Conservation (phyloP, 2,113 vertebrate species). For the Xyliphius kryptos region DNA sequence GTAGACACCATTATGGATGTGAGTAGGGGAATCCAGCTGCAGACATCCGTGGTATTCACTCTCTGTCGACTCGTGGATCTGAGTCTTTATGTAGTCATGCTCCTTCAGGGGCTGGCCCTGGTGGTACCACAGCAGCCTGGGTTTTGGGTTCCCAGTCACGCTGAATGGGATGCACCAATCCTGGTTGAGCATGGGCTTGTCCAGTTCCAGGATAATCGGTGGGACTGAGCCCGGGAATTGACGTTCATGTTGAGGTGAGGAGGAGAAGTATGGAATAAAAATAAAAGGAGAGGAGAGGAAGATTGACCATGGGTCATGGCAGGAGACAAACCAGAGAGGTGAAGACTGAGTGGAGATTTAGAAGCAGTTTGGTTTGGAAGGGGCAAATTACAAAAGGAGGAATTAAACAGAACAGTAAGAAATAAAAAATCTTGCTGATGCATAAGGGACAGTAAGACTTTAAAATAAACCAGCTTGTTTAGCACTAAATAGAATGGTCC, state of each 20-base stretch:
- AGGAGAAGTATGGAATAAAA: constrained; percentile 47
- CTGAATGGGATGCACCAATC: constrained; percentile 98
- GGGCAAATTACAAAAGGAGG: constrained; percentile 46
- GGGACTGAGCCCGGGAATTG: constrained; percentile 78
- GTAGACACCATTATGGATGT: constrained; percentile 92
- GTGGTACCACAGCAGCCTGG: constrained; percentile 85
- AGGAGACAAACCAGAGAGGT: constrained; percentile 26
- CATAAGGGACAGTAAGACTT: too few species aligned
- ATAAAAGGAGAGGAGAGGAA: too few species aligned
- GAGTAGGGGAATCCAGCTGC: constrained; percentile 89
- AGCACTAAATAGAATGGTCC: too few species aligned
- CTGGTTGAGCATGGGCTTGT: constrained; percentile 77
- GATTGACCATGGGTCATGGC: too few species aligned
- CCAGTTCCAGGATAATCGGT: constrained; percentile 84
- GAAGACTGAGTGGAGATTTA: constrained; percentile 18
- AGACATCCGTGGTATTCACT: constrained; percentile 93
- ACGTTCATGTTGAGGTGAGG: constrained; percentile 43
- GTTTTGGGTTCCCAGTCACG: constrained; percentile 89
- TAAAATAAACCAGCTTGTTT: too few species aligned
- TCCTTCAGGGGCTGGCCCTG: constrained; percentile 73
- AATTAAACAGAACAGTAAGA: constrained; percentile 53
- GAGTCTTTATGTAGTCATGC: constrained; percentile 82
- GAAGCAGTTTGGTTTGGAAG: constrained; percentile 37
- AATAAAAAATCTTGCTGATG: constrained; percentile 57
- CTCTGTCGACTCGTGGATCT: constrained; percentile 79